A percentile compares a stretch with the other conserved stretches of the same genome.
These are phyloP conservation scores for Trissolcus brochymenae DNA, from an alignment of 2,888 invertebrate genomes.

Conservation along the genomic window DNA sequence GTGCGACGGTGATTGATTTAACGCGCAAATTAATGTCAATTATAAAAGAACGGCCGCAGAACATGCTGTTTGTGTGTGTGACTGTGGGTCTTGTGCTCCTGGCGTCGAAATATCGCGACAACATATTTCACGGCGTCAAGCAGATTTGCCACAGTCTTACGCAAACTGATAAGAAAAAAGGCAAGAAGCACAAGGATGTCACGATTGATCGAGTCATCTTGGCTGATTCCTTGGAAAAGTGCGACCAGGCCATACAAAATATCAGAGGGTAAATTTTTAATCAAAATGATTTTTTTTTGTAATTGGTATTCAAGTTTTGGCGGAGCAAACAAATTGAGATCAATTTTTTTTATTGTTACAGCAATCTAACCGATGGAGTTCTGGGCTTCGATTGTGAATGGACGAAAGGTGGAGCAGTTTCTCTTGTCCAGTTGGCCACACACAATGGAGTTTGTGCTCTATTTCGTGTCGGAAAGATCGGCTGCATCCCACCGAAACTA, in stretches of 20 bases:
- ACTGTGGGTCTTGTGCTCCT: conserved; percentile 72
- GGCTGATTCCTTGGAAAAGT: conserved; percentile 72
- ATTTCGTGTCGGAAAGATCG: conserved; percentile 81
- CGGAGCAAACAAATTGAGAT: too few relatives aligned
- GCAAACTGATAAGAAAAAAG: conserved; percentile 30
- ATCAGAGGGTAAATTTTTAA: conserved; percentile 67
- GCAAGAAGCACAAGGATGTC: conserved; percentile 53
- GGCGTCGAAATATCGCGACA: conserved; percentile 72
- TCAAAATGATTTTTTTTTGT: not conserved
- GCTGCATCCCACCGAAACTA: conserved; percentile 80
- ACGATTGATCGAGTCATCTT: conserved; percentile 69
- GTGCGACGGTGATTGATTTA: conserved; percentile 6
- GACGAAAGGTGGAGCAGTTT: conserved; percentile 84
- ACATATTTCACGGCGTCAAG: conserved; percentile 70
- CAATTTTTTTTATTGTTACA: conserved; percentile 46
- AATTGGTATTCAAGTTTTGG: not conserved
- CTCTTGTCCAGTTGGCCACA: conserved; percentile 85
- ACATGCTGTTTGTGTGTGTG: conserved; percentile 72
- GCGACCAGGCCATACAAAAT: conserved; percentile 73
- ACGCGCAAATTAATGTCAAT: conserved; percentile 37
- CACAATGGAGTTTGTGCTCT: conserved; percentile 83
- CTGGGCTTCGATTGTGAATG: conserved; percentile 91
- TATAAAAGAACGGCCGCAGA: conserved; percentile 59
- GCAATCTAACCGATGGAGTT: conserved; percentile 75
- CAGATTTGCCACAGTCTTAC: conserved; percentile 67